Base-by-base conservation (phyloP, 1,140 invertebrate species). In the Matsumurasca onukii region DNA sequence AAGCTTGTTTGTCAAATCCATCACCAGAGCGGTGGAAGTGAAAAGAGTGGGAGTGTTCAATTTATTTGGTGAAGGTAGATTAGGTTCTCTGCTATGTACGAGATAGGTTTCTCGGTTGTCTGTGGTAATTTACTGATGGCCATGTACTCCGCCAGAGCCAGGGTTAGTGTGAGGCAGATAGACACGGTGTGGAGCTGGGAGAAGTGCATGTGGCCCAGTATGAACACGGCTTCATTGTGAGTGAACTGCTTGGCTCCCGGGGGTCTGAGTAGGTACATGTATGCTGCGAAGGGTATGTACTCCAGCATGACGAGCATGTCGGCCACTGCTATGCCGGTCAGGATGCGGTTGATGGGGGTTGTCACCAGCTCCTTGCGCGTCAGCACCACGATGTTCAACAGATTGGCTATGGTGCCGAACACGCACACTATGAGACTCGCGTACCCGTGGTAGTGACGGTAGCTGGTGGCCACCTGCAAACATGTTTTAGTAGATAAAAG, bases 291-390 rank as follows among this genome's bases (percentile, higher is more conserved):
- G 0, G 91, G 91, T 63, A 93, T 86, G 74, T 95, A 96, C 71
- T 93, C 91, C 27, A 91, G 76, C 92, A 95, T 95, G 9, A 95
- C 89, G 67, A 94, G 82, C 80, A 94, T 88, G 76, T 96, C 93
- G 2, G 91, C 88, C 0, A 92, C 86, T 0, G 94, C 93, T 31
- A 95, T 80, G 71, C 87, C 87, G 67, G 91, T 88, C 0, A 96
- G 83, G 34, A 95, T 91, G 65, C 88, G 83, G 76, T 95, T 96
- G 63, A 94, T 94, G 0, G 93, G 91, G 0, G 91, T 88, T 45
- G 85, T 80, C 2, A 86, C 85, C 84, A 95, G 89, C 70, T 94
- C 89, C 71, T 91, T 90, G 31, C 92, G 82, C 0, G 94, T 96
- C 27, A 98, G 78, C 0, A 98, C 93, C 1, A 91, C 87, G 39